Evolutionary conservation across 2,888 invertebrate genomes (phyloP), one percentile per base, ranked within the genome.

Genomic region (Drosophila algonquin): DNA sequence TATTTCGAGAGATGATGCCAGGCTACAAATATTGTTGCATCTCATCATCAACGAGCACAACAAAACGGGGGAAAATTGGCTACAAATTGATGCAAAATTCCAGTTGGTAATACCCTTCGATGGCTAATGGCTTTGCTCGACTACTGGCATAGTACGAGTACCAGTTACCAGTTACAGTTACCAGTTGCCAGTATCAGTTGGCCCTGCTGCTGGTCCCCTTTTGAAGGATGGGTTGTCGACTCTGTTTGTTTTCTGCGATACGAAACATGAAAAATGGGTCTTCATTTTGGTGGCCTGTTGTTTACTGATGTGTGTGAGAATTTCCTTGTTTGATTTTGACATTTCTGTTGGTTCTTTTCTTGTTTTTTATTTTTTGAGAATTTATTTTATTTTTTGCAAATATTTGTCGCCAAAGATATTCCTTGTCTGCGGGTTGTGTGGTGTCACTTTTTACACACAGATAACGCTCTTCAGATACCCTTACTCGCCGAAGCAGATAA

Each of bases 1-100:
- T 64, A 64, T 64, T 64, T 64, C 18, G 46, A 65, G 52, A 64
- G 63, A 64, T 64, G 63, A 64, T 64, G 63, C 65, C 65, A 65
- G 35, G 45, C 18, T 14, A 5, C 18, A 21, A 40, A 21, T 48
- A 14, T 21, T 21, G 35, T 32, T 32, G 32, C 21, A 21, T 21
- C 21, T 21, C 21, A 21, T 21, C 3, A 21, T 3, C 21, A 2
- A 32, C 30, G 9, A 30, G 7, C 8, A 47, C 16, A 18, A 18
- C 18, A 10, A 10, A 47, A 3, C 9, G 4, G 3, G 21, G n/a
- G 5, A 10, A 10, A 48, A 6, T 9, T 21, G 10, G 21, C 47
- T 40, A 6, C 14, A 40, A 14, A 21, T 47, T 12, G 9, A 47
- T 3, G 12, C 2, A 24, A 24, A 40, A 40, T n/a, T 24, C 1